Percentiles rank a stretch among this genome's conserved stretches.
phyloP scores from a whole-genome alignment of 1,140 invertebrate species.

The Mycetomoellerius zeteki region DNA sequence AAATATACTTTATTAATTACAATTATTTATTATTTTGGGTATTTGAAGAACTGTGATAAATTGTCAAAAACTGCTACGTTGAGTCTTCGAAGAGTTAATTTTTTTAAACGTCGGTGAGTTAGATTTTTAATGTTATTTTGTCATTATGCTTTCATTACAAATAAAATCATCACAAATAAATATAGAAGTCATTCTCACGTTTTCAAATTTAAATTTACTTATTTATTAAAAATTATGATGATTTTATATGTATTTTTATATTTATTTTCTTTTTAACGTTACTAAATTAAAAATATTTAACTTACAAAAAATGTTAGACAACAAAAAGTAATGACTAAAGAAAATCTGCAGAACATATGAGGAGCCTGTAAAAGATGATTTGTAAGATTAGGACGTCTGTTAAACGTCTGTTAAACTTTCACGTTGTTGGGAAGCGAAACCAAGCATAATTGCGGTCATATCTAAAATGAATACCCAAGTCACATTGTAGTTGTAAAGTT shows the following conservation, averaged over 20 bases:
- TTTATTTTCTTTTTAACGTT: not conserved
- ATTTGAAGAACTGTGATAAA: not conserved
- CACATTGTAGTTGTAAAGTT: constrained; percentile 37
- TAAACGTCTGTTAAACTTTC: constrained; percentile 55
- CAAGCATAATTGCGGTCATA: constrained; percentile 51
- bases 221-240: not conserved
- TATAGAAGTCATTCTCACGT: not conserved
- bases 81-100: not conserved
- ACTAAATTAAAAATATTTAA: not conserved
- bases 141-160: not conserved
- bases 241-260: not conserved
- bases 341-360: constrained; percentile 30
- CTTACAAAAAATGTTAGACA: not conserved
- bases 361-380: not conserved
- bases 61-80: not conserved
- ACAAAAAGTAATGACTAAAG: not conserved
- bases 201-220: not conserved
- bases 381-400: constrained; percentile 43
- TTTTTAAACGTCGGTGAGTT: not conserved
- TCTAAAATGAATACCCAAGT: constrained; percentile 44
- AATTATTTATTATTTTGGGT: not conserved
- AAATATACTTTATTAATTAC: not conserved
- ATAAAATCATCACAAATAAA: not conserved
- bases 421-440: constrained; percentile 49
- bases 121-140: not conserved